Percentiles rank a stretch among this genome's conserved stretches.
These are phyloP conservation scores for Barypeithes pellucidus DNA, from an alignment of 2,888 invertebrate genomes.

Conservation along the genomic window DNA sequence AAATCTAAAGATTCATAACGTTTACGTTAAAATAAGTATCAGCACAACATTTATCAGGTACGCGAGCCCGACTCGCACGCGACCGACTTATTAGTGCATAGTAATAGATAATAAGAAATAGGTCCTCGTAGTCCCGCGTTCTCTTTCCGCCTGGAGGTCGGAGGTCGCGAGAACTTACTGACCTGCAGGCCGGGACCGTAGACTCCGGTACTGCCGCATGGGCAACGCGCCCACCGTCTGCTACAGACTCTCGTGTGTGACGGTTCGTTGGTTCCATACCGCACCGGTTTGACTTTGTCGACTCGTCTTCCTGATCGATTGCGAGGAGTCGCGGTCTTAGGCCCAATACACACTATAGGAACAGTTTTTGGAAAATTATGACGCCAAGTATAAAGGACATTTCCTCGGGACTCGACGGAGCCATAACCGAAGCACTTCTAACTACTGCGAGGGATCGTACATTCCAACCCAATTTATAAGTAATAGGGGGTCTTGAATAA, in stretches of 20 bases:
- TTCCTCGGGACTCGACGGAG: too few relatives aligned
- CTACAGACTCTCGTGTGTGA: conserved; percentile 32
- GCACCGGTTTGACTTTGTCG: conserved; percentile 31
- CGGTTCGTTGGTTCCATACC: conserved; percentile 35
- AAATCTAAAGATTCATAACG: too few relatives aligned
- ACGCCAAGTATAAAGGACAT: too few relatives aligned
- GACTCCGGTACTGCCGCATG: conserved; percentile 27
- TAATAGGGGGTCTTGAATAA: too few relatives aligned
- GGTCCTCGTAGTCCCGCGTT: conserved; percentile 37
- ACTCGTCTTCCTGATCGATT: conserved; percentile 51
- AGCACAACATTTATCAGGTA: background rate
- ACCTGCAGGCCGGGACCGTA: conserved; percentile 62
- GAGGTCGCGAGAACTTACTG: conserved; percentile 69
- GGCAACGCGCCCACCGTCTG: conserved; percentile 48
- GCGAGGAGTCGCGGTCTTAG: background rate
- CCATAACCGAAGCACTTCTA: too few relatives aligned
- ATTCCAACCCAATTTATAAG: too few relatives aligned
- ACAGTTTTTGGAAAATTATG: too few relatives aligned
- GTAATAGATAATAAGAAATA: conserved; percentile 26
- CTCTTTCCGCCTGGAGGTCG: conserved; percentile 59
- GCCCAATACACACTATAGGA: conserved; percentile 6
- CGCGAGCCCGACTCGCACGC: background rate
- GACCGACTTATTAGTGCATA: background rate
- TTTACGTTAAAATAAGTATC: too few relatives aligned
- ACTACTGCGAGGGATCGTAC: too few relatives aligned